Evolutionary conservation across 2,797 vertebrate species (phyloP).

Genomic region (Garrulus glandarius): DNA sequence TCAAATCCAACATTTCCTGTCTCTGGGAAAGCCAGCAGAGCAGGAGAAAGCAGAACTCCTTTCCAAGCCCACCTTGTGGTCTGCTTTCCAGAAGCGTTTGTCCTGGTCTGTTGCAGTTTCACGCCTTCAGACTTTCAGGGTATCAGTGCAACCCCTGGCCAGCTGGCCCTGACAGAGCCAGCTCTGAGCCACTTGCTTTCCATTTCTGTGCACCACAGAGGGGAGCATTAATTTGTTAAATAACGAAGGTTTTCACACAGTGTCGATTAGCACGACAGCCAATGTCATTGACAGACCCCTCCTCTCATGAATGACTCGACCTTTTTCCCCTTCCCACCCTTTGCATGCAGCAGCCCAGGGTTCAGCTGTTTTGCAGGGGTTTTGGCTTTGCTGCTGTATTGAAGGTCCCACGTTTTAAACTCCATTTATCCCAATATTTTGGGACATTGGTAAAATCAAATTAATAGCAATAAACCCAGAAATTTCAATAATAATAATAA

Average conservation of each 20-base stretch:
- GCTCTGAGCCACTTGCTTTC: not conserved
- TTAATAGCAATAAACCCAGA: not conserved
- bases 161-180: not conserved
- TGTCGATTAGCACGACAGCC: not conserved
- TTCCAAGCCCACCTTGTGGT: not conserved
- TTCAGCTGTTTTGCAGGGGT: not conserved
- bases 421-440: not conserved
- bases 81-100: not conserved
- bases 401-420: not conserved
- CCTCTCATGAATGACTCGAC: not conserved
- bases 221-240: not conserved
- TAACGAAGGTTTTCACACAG: not conserved
- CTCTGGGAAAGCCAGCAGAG: not conserved
- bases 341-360: not conserved
- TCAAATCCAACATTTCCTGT: not conserved
- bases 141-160: not conserved
- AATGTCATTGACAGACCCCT: not conserved
- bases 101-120: not conserved
- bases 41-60: not conserved
- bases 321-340: not conserved
- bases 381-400: not conserved
- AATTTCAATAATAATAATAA: not conserved
- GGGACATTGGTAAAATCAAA: not conserved
- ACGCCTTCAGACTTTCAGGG: accelerated
- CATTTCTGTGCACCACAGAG: not conserved